Evolutionary conservation across 2,888 invertebrate species (phyloP), one percentile per base, ranked within the genome.

Genomic region (Bruchidius siliquastri): DNA sequence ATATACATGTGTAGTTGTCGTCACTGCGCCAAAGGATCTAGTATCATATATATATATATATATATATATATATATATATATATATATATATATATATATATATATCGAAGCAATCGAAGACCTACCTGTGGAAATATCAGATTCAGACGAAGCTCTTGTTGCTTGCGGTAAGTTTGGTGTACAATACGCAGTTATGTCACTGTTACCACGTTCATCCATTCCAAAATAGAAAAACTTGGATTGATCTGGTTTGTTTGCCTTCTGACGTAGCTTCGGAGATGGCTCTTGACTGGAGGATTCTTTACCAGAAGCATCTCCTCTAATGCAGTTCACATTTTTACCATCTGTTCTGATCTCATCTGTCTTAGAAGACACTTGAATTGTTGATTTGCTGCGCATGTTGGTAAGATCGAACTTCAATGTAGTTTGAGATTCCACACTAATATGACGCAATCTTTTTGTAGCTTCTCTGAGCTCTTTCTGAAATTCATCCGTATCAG

Each of bases 151-250:
- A 22, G 81, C 75, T 75, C 78, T 76, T 67, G 18, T 77, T 72
- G 70, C 78, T 76, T 74, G 75, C 72, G 81, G 79, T 21, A 82
- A 73, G 73, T 76, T 80, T 22, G 79, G 74, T 8, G 81, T 77
- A 70, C 81, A 80, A 68, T 81, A 76, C 26, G 81, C 78, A 20
- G 81, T 76, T 71, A 79, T 75, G 68, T 77, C 76, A 68, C 74
- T 72, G 67, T 79, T 76, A 20, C 77, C 76, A 70, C 72, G 68
- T 78, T 90, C 89, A 77, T 91, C 91, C 94, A 94, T 94, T 67
- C 94, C 94, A 82, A 94, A 94, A 86, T 94, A 94, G 85, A 94
- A 94, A 20, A 89, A 90, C 82, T 90, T 91, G 21, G 89, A 86
- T 76, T 87, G 85, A 69, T 80, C 81, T 20, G 70, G 67, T 69